A percentile compares a stretch with the other conserved stretches of the same genome.
Evolutionary conservation across 35 echinoderm and acorn worm genomes (phyloP).

Genomic region (Heliocidaris tuberculata): DNA sequence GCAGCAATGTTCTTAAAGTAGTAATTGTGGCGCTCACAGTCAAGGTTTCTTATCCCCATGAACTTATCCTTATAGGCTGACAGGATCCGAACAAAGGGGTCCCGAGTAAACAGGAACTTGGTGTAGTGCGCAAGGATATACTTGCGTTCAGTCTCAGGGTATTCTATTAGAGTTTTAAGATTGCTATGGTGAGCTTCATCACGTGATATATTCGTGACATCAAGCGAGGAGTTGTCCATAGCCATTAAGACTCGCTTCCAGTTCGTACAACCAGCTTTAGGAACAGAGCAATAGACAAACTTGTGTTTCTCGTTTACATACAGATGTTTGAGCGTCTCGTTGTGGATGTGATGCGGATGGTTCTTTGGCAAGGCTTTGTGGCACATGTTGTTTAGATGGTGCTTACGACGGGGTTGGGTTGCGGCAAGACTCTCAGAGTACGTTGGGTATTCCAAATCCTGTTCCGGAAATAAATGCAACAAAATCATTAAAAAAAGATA

Average conservation of each 20-base stretch:
- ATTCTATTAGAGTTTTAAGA: slow-evolving; percentile 44
- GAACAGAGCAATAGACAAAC: slow-evolving; percentile 53
- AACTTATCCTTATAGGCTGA: slow-evolving; percentile 78
- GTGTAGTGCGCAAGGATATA: slow-evolving; percentile 55
- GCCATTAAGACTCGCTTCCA: slow-evolving; percentile 90
- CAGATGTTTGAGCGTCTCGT: slow-evolving; percentile 22
- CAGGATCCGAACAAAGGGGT: slow-evolving; percentile 68
- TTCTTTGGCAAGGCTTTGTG: neutral
- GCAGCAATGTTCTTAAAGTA: slow-evolving; percentile 62
- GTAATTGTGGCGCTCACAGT: slow-evolving; percentile 28
- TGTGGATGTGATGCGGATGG: neutral
- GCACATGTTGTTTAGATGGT: slow-evolving; percentile 31
- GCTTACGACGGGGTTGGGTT: slow-evolving; percentile 26
- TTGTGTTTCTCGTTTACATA: slow-evolving; percentile 36
- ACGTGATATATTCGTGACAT: slow-evolving; percentile 62
- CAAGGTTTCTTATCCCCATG: slow-evolving; percentile 24
- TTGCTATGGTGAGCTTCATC: slow-evolving; percentile 68
- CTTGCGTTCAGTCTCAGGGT: slow-evolving; percentile 24
- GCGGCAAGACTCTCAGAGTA: slow-evolving; percentile 36
- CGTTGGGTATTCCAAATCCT: slow-evolving; percentile 8
- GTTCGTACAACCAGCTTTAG: slow-evolving; percentile 87
- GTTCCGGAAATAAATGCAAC: neutral
- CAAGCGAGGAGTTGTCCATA: slow-evolving; percentile 55
- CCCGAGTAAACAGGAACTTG: slow-evolving; percentile 63
- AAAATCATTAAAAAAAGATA: neutral